Conservation (phyloP, 1,140 invertebrate genomes). For the Meloidogyne exigua region DNA sequence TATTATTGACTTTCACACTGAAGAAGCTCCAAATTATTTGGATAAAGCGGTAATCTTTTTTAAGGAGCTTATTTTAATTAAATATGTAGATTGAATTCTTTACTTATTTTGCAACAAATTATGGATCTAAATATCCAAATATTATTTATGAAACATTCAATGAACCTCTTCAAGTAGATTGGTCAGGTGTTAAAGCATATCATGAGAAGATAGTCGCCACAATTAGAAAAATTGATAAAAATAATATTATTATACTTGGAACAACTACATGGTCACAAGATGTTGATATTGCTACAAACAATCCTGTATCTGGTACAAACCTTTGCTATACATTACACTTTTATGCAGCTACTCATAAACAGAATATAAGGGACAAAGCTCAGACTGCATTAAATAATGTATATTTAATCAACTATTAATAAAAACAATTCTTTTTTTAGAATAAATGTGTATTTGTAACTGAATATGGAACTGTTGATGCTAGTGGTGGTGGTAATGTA, state of each 20-base stretch:
- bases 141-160: constrained; percentile 29
- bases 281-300: constrained; percentile 26
- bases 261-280: constrained; percentile 23
- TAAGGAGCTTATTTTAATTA: not conserved
- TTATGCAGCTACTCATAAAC: constrained; percentile 26
- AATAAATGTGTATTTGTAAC: constrained; percentile 20
- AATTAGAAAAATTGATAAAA: constrained; percentile 22
- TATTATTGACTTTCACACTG: not conserved
- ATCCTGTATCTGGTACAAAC: constrained; percentile 19
- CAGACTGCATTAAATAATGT: not conserved
- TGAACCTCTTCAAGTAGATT: constrained; percentile 19
- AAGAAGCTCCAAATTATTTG: not conserved
- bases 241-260: constrained; percentile 35
- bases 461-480: constrained; percentile 26
- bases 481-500: constrained; percentile 3
- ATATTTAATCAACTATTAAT: not conserved
- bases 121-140: constrained; percentile 23
- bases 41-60: constrained; percentile 4
- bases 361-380: not conserved
- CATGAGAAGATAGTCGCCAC: constrained; percentile 19
- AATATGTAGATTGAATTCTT: constrained; percentile 21
- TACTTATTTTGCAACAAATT: constrained; percentile 13
- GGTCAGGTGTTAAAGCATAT: constrained; percentile 12
- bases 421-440: not conserved
- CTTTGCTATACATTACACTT: constrained; percentile 27